phyloP scores from a whole-genome alignment of 2,888 invertebrate species.

The Drosophila testacea region DNA sequence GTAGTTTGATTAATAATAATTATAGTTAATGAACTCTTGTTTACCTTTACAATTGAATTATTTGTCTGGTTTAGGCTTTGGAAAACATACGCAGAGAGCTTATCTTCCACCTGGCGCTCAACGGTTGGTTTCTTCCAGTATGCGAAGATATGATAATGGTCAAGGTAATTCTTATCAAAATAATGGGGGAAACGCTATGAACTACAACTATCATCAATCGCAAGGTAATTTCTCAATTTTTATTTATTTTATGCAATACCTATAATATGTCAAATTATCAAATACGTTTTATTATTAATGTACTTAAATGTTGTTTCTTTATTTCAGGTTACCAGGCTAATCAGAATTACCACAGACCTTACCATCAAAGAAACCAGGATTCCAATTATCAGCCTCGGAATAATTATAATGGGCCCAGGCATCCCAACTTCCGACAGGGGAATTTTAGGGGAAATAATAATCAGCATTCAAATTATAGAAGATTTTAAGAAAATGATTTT shows the following conservation, averaged over 20 bases:
- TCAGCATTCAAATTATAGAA: slow-evolving; percentile 49
- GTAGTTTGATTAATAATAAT: too few species aligned
- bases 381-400: slow-evolving; percentile 38
- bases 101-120: slow-evolving; percentile 90
- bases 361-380: slow-evolving; percentile 42
- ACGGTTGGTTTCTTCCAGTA: slow-evolving; percentile 87
- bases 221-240: slow-evolving; percentile 35
- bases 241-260: background rate
- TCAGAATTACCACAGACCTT: slow-evolving; percentile 40
- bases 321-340: slow-evolving; percentile 34
- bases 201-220: slow-evolving; percentile 39
- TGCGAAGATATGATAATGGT: slow-evolving; percentile 37
- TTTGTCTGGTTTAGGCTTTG: slow-evolving; percentile 86
- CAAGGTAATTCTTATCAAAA: slow-evolving; percentile 84
- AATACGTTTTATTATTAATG: background rate
- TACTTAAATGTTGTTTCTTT: background rate
- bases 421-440: slow-evolving; percentile 30
- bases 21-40: background rate
- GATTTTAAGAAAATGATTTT: slow-evolving; percentile 31
- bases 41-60: slow-evolving; percentile 1
- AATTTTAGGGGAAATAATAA: slow-evolving; percentile 40
- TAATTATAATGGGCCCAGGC: slow-evolving; percentile 37
- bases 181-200: slow-evolving; percentile 66
- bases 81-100: slow-evolving; percentile 88
- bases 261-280: too few species aligned